Evolutionary conservation across 1,140 invertebrate species (phyloP).

Genomic region (Drosophila parvula): DNA sequence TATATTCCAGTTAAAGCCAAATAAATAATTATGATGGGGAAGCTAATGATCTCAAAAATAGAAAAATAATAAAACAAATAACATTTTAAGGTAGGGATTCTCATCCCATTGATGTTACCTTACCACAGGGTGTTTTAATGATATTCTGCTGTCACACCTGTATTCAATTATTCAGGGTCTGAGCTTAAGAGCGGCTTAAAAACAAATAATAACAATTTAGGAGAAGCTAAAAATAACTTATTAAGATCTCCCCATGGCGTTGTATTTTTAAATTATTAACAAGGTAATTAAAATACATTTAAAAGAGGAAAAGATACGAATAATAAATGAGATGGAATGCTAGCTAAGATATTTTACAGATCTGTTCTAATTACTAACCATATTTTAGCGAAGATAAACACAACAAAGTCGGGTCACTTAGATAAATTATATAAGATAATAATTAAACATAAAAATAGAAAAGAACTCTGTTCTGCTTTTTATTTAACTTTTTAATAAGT

Average conservation of each 20-base stretch:
- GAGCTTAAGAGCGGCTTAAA: background rate
- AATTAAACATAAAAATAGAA: too few relatives aligned
- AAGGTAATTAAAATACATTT: too few relatives aligned
- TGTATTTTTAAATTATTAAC: background rate
- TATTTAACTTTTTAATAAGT: background rate
- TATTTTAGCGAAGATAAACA: background rate
- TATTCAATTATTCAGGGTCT: constrained; percentile 3
- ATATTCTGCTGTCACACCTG: background rate
- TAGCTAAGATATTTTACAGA: background rate
- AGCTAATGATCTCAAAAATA: background rate
- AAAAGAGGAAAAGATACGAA: background rate
- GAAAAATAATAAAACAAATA: background rate
- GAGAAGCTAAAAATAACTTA: background rate
- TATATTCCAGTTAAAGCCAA: too few relatives aligned
- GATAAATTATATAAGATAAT: background rate
- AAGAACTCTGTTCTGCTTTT: too few relatives aligned
- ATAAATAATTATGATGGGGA: background rate
- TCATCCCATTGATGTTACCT: background rate
- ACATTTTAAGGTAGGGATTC: background rate
- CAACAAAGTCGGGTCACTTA: background rate
- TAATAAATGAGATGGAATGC: background rate
- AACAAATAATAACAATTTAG: background rate
- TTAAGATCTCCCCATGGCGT: background rate
- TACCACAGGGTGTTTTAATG: background rate
- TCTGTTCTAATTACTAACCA: background rate